Conservation (phyloP, 2,888 invertebrate genomes). For the Drosophila acutilabella region DNA sequence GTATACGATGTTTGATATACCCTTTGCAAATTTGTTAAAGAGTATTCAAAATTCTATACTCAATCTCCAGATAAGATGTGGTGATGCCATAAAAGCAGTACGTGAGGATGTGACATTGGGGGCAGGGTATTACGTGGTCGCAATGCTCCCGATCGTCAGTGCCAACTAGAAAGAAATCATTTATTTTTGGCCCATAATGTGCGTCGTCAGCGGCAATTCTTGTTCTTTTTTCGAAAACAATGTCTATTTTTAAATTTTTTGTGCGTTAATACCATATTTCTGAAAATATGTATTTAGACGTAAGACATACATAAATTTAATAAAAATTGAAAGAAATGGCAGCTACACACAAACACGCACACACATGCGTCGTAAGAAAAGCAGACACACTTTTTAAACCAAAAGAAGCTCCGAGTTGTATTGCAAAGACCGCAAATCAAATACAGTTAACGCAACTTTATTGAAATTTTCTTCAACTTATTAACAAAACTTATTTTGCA, state of each 20-base stretch:
- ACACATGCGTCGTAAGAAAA: slow-evolving; percentile 2
- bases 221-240: slow-evolving; percentile 70
- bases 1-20: not conserved
- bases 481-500: not conserved
- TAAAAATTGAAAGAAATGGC: slow-evolving; percentile 67
- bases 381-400: slow-evolving; percentile 27
- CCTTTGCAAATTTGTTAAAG: not conserved
- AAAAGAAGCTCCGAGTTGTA: slow-evolving; percentile 8
- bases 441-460: slow-evolving; percentile 23
- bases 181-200: slow-evolving; percentile 75
- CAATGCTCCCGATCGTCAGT: slow-evolving; percentile 30
- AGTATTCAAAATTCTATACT: not conserved
- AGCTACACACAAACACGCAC: slow-evolving; percentile 24
- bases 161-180: slow-evolving; percentile 26
- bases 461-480: slow-evolving; percentile 5
- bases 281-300: slow-evolving; percentile 66
- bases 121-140: slow-evolving; percentile 53
- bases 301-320: slow-evolving; percentile 64
- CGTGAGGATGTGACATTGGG: not conserved
- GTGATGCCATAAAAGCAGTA: not conserved
- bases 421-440: slow-evolving; percentile 4
- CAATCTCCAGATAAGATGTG: slow-evolving; percentile 20
- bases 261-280: slow-evolving; percentile 81
- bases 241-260: slow-evolving; percentile 72
- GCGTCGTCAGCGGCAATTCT: slow-evolving; percentile 70